A percentile compares a stretch with the other conserved stretches of the same genome.
These are phyloP conservation scores for Syrmaticus mikado DNA, from an alignment of 2,113 vertebrate species.

Conservation along the genomic window DNA sequence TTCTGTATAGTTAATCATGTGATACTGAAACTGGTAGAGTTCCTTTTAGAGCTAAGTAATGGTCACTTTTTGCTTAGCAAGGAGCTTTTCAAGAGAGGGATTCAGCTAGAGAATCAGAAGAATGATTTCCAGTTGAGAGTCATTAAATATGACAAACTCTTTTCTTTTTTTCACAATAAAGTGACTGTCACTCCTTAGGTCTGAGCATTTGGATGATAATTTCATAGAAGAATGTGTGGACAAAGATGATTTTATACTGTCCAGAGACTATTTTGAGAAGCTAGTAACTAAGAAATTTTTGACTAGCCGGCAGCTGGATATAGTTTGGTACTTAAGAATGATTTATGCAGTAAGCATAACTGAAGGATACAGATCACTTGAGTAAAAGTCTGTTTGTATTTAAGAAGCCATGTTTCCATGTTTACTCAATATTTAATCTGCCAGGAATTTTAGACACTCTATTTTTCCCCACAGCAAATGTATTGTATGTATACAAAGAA, in stretches of 20 bases:
- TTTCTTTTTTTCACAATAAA: background rate
- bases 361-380: background rate
- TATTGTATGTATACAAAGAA: background rate
- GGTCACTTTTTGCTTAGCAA: background rate
- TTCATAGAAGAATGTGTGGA: background rate
- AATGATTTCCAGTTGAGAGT: background rate
- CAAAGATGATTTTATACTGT: background rate
- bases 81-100: background rate
- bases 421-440: background rate
- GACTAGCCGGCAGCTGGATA: background rate
- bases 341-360: background rate
- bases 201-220: background rate
- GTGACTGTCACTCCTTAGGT: background rate
- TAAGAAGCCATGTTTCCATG: background rate
- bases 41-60: background rate
- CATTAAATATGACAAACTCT: background rate
- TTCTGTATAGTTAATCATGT: background rate
- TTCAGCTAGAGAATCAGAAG: background rate
- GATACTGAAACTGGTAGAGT: background rate
- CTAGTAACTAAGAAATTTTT: background rate
- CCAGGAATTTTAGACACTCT: background rate
- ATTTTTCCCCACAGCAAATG: background rate
- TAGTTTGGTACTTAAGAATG: background rate
- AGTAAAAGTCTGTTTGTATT: background rate
- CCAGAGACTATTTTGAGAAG: background rate